A percentile compares a stretch with the other conserved stretches of the same genome.
phyloP scores from a whole-genome alignment of 2,797 vertebrate species.

The Psittacula echo region DNA sequence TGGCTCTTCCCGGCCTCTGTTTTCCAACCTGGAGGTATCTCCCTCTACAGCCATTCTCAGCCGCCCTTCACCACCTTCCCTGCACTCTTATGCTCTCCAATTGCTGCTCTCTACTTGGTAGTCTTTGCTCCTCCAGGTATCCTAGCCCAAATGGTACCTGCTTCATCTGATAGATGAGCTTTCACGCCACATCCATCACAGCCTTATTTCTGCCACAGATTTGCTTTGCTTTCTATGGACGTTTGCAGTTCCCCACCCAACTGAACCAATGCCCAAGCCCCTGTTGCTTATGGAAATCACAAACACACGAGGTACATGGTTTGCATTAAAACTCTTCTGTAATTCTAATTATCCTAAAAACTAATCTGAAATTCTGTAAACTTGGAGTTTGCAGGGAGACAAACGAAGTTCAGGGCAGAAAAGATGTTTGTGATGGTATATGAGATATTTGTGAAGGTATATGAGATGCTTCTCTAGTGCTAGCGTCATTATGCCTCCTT shows the following conservation, averaged over 20 bases:
- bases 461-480: background rate
- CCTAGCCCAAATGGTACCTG: background rate
- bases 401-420: background rate
- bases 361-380: background rate
- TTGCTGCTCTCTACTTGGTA: background rate
- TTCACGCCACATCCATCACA: background rate
- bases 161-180: background rate
- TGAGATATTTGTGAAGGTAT: background rate
- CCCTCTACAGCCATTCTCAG: background rate
- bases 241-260: background rate
- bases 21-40: background rate
- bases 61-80: background rate
- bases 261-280: background rate
- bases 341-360: background rate
- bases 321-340: background rate
- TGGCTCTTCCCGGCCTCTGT: background rate
- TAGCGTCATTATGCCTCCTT: background rate
- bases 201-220: background rate
- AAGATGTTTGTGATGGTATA: background rate
- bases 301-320: accelerated
- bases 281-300: background rate
- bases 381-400: background rate
- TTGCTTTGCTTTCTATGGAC: background rate
- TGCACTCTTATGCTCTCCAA: background rate
- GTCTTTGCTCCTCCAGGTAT: background rate